These are phyloP conservation scores for Formicarius rufipectus DNA, from an alignment of 2,113 vertebrate species.

Conservation along the genomic window DNA sequence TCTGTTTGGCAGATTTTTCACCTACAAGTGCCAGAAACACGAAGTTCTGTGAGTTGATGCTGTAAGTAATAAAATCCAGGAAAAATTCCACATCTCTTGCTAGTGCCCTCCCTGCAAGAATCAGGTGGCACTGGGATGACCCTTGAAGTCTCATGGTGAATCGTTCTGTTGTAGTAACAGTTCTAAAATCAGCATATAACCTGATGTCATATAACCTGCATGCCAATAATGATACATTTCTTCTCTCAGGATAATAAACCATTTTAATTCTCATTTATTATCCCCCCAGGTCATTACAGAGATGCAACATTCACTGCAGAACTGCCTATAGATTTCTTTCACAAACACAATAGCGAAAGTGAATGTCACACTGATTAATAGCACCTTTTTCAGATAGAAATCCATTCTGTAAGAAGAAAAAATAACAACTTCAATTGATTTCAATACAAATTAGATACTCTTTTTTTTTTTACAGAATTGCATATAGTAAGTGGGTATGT, in stretches of 20 bases:
- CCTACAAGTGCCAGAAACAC: neutral
- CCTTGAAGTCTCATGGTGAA: neutral
- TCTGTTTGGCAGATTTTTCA: neutral
- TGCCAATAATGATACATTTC: neutral
- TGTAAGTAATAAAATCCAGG: neutral
- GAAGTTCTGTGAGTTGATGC: neutral
- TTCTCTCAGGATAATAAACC: constrained; percentile 1
- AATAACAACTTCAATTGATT: constrained; percentile 6
- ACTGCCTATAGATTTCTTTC: neutral
- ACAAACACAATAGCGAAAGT: neutral
- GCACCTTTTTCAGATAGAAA: neutral
- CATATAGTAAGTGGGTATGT: neutral
- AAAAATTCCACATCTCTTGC: neutral
- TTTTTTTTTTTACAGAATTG: neutral
- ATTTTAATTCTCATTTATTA: constrained; percentile 23
- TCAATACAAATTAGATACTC: neutral
- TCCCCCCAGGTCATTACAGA: neutral
- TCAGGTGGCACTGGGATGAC: neutral
- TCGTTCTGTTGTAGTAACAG: neutral
- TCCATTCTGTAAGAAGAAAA: neutral
- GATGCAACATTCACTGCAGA: neutral
- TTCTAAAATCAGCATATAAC: neutral
- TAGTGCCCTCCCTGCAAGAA: neutral
- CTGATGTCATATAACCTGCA: neutral
- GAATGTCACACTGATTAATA: neutral